Percentiles rank a stretch among this genome's conserved stretches.
Evolutionary conservation across 37 sponge, comb jelly and placozoan genomes (phyloP).

Genomic region (Eunapius fragilis): DNA sequence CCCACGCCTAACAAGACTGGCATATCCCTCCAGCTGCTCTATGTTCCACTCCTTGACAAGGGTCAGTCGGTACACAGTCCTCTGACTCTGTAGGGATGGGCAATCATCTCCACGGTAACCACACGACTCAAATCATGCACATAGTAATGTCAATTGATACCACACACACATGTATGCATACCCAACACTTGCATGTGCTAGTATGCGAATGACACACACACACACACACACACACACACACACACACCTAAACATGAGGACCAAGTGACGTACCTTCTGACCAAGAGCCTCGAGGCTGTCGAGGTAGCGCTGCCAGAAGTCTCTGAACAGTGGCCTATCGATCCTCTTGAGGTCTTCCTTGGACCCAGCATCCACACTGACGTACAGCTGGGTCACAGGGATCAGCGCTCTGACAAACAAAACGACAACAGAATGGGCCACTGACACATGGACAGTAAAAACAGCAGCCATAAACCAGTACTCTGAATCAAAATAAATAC

Average conservation of each 20-base stretch:
- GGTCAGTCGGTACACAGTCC: constrained; percentile 96
- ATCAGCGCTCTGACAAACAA: constrained; percentile 50
- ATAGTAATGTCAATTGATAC: background rate
- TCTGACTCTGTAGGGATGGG: constrained; percentile 75
- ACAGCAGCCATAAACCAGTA: too few relatives aligned
- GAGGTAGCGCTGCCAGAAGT: constrained; percentile 91
- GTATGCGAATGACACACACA: too few relatives aligned
- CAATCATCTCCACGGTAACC: constrained; percentile 3
- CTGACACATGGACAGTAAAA: too few relatives aligned
- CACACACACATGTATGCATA: too few relatives aligned
- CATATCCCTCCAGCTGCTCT: constrained; percentile 91
- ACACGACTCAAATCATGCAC: too few relatives aligned
- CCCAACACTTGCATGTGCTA: too few relatives aligned
- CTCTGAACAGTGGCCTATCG: constrained; percentile 91
- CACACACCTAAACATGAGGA: background rate
- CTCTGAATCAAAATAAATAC: too few relatives aligned
- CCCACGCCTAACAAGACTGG: constrained; percentile 73
- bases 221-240: background rate
- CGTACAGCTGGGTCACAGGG: constrained; percentile 96
- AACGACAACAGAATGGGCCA: too few relatives aligned
- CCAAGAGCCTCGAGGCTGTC: constrained; percentile 77
- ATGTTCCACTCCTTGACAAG: constrained; percentile 95
- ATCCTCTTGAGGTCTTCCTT: constrained; percentile 93
- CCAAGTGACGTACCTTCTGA: constrained; percentile 60
- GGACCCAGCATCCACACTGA: constrained; percentile 94